Evolutionary conservation across 2,888 invertebrate genomes (phyloP).

Genomic region (Minunthozetes semirufus): DNA sequence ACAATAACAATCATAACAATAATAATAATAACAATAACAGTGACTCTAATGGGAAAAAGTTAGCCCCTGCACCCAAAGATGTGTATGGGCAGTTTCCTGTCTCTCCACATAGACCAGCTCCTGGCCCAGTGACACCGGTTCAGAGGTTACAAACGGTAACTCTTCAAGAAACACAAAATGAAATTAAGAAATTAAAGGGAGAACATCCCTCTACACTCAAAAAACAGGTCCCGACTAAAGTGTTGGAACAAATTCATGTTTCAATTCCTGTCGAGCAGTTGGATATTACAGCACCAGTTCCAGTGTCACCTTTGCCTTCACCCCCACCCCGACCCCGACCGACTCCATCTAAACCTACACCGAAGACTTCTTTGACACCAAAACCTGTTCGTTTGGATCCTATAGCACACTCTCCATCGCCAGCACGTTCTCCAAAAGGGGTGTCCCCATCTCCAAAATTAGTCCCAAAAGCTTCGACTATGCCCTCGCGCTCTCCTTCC

Average conservation of each 20-base stretch:
- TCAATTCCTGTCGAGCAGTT: constrained; percentile 32
- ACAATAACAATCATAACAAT: background rate
- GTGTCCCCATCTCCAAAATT: background rate
- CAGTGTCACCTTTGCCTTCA: constrained; percentile 10
- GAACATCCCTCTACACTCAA: background rate
- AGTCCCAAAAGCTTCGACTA: constrained; percentile 2
- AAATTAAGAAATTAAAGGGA: constrained; percentile 18
- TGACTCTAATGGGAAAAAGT: background rate
- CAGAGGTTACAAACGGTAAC: constrained; percentile 25
- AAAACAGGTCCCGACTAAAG: background rate
- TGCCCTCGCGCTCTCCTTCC: constrained; percentile 1
- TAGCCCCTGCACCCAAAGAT: constrained; percentile 34
- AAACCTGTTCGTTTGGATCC: constrained; percentile 15
- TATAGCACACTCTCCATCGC: background rate
- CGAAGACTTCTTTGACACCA: background rate
- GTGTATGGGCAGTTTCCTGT: constrained; percentile 20
- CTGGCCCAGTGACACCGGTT: background rate
- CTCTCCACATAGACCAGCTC: background rate
- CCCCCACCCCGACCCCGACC: background rate
- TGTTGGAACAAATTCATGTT: constrained; percentile 21
- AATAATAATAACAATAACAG: background rate
- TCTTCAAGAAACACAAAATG: constrained; percentile 31
- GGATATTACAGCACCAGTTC: constrained; percentile 31
- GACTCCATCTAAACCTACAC: constrained; percentile 2
- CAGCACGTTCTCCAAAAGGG: background rate